Base-by-base conservation (phyloP, 2,113 vertebrate species). In the Gasterosteus aculeatus region DNA sequence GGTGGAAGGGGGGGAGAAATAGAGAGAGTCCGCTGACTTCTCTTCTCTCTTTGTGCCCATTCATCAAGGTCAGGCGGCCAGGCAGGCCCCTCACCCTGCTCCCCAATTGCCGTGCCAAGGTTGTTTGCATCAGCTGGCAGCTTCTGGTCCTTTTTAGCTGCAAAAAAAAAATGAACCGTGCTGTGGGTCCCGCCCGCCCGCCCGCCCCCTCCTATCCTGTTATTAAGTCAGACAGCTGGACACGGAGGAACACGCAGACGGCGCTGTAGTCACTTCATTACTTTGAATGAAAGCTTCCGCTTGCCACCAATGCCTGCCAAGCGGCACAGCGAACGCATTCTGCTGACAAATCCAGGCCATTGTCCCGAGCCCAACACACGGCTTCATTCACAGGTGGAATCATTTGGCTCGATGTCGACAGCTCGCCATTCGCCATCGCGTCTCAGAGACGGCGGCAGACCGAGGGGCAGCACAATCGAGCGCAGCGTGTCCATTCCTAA, bases 101-200 rank as follows among this genome's bases (percentile, higher is more conserved):
- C 31, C 71, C 51, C 75, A 83, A 90, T 91, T 91, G 82, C 88
- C 80, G 91, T 90, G 85, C 89, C 88, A 84, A 85, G 66, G 47
- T 82, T 70, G 80, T 88, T 70, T 81, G 78, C 76, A 56, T 62
- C 60, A 65, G 73, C 85, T 74, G 75, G 75, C 1, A 0, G 71
- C 85, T 82, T 14, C 56, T 29, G 67, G 88, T 82, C 65, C 61
- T 76, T 77, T 78, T 56, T 56, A 7, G 66, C 63, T 75, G 39
- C 22, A 26, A 26, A 26, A n/a, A 38, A 38, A 82, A 76, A 54
- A 75, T 78, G 67, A 83, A 53, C 72, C 46, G 75, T 58, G 63
- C 78, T 79, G 65, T 80, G 39, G 60, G 59, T 74, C 77, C 57
- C 38, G 71, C 47, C 75, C 56, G 71, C 47, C 75, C 56, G 58